Base-by-base conservation (phyloP, 2,888 invertebrate species). In the Pteria penguin region DNA sequence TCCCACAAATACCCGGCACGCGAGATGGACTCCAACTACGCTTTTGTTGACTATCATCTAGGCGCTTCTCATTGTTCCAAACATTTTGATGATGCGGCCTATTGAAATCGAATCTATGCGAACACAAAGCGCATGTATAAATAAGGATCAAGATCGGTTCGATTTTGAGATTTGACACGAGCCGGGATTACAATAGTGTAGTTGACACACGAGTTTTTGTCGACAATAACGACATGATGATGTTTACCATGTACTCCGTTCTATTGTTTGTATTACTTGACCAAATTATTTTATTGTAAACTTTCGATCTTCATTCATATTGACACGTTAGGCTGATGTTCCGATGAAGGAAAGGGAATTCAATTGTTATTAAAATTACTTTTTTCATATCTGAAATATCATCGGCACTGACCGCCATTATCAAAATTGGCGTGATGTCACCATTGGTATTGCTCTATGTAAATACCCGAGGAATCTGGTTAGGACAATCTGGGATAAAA, bases 81-180 rank as follows among this genome's bases (percentile, higher is more conserved):
- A 45, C 45, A 45, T 45, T 45, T 45, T 45, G 45, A 45, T 45
- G 45, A 45, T 45, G 18, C 18, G 45, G 18, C 11, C 18, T 18
- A 14, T 45, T 45, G 45, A 45, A 45, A 45, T 18, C 8, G 45
- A 45, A 45, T 45, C 45, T 45, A 45, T 8, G 8, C 18, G 45
- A 18, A 45, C 45, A 45, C 45, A 45, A 45, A 45, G 45, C 45
- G 18, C 8, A 45, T 45, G 45, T 45, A 45, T 45, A 45, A 45
- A 45, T 45, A 45, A 45, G 45, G 45, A 45, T 45, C 45, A 45
- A n/a, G 26, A 60, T 26, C 27, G 60, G 22, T 60, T 60, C 60
- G 60, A 60, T 60, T 60, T 60, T 60, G 14, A 24, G 60, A 11
- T 60, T 60, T 60, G 60, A 60, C 60, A 60, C 60, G 60, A 60